Percentiles rank a stretch among this genome's conserved stretches.
Conservation (phyloP, 1,140 invertebrate genomes). For the Paraescarpia echinospica region DNA sequence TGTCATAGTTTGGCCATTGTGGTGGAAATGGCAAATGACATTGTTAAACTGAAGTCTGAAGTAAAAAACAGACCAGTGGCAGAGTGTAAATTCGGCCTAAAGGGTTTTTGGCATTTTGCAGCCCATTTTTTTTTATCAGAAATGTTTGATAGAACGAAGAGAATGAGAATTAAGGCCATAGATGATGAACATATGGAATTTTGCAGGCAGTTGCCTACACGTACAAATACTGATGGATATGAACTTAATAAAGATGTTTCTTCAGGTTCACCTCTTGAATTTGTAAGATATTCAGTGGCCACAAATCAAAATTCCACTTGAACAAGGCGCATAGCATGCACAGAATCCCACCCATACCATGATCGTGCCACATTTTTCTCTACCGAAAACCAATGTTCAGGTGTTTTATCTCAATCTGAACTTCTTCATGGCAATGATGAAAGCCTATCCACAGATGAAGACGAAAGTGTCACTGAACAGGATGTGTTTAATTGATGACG, state of each 20-base stretch:
- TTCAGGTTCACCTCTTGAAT: neutral
- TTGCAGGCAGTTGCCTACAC: neutral
- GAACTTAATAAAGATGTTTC: neutral
- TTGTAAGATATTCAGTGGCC: too few relatives aligned
- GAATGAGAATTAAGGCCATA: neutral
- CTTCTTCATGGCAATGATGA: neutral
- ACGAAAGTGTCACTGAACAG: neutral
- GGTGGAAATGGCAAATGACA: too few relatives aligned
- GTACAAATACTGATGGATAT: neutral
- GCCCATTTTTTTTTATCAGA: too few relatives aligned
- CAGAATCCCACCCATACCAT: constrained; percentile 12
- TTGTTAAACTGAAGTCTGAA: too few relatives aligned
- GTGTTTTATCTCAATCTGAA: neutral
- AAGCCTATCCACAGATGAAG: neutral
- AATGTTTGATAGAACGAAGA: constrained; percentile 12
- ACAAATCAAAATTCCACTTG: neutral
- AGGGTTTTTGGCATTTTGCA: too few relatives aligned
- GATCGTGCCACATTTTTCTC: neutral
- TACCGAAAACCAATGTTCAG: constrained; percentile 1
- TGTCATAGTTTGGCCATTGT: too few relatives aligned
- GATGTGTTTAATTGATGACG: constrained; percentile 1
- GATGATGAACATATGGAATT: neutral
- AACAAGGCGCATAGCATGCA: neutral
- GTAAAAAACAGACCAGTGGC: too few relatives aligned
- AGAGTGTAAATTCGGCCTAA: too few relatives aligned